Base-by-base conservation (phyloP, 1,140 invertebrate species). In the Drosophila virilis region DNA sequence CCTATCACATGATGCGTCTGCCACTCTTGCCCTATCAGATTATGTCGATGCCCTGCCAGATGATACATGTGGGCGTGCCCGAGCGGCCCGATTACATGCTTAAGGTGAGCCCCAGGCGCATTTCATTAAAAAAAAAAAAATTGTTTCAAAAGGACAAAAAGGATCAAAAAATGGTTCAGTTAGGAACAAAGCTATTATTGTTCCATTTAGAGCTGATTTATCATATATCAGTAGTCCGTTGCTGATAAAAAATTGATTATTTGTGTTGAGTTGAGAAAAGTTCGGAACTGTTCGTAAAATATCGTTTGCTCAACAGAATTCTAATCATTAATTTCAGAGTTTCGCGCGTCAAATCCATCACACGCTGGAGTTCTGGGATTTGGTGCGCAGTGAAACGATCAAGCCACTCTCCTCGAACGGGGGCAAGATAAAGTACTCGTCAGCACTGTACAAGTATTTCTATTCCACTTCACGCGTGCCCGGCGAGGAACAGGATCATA, bases 391-490 rank as follows among this genome's bases (percentile, higher is more conserved):
- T 22, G 89, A 94, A 77, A 93, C 93, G 58, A 92, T 94, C 33
- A 94, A 95, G 38, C 96, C 96, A 4, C 91, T 96, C 32, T 95
- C 95, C 76, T 95, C 95, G 8, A 93, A 93, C 64, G 91, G 91
- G 6, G 92, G 91, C 6, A 89, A 88, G 54, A 80, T 88, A n/a
- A 91, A 90, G 52, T 93, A 92, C 62, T 89, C 91, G 8, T 92
- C 92, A 33, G 76, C 74, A 0, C 94, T 96, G 78, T 96, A 95
- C 89, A 94, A 95, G 77, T 89, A 94, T 15, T 93, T 95, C 48
- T 96, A 95, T 86, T 96, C 96, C 67, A 95, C 95, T 4, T 94
- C 94, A 9, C 93, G 96, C 17, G 92, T 95, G 45, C 96, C 96
- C 6, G 95, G 95, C n/a, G 86, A 94, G 51, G 94, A 95, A 78